Base-by-base conservation (phyloP, 2,113 vertebrate species). In the Hyperoodon ampullatus region DNA sequence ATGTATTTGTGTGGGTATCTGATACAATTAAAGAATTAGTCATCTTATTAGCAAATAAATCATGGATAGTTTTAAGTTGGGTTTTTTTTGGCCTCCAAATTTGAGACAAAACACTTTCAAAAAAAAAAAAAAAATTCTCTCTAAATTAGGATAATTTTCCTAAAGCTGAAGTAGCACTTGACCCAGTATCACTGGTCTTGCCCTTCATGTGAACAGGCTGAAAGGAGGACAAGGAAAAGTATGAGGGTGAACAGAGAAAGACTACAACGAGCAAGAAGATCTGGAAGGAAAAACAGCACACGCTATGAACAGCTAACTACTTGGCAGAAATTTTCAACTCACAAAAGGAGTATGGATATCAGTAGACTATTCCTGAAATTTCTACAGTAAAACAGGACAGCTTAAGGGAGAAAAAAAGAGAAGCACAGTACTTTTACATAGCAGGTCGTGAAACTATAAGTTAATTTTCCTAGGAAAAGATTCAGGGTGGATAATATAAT, bases 31-130 rank as follows among this genome's bases (percentile, higher is more conserved):
- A 80, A 94, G 24, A 63, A 86, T 33, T 24, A 61, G 44, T n/a
- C 18, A 30, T 55, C 16, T 84, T 75, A 88, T 94, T 88, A 95
- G 88, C 93, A 96, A 93, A 87, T 24, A 81, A 94, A 66, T 87
- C n/a, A 58, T 3, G 53, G 53, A 75, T 39, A 71, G 39, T 81
- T 91, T 89, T 60, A 77, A 93, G 53, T 26, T 61, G 33, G 58
- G 10, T 63, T 68, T 26, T 66, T 83, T 95, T 94, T 53, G 3
- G 71, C n/a, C 90, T 87, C 42, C 44, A 84, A 35, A 95, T 72
- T 77, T 63, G 24, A 94, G 71, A 93, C 42, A 42, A 90, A 92
- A 90, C 47, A 78, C n/a, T 93, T 85, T 55, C 70, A 9, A 80
- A 77, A 92, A 85, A 87, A 35, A 81, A 87, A 35, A 39, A 39